Evolutionary conservation across 2,888 invertebrate genomes (phyloP).

Genomic region (Synanthedon andrenaeformis): DNA sequence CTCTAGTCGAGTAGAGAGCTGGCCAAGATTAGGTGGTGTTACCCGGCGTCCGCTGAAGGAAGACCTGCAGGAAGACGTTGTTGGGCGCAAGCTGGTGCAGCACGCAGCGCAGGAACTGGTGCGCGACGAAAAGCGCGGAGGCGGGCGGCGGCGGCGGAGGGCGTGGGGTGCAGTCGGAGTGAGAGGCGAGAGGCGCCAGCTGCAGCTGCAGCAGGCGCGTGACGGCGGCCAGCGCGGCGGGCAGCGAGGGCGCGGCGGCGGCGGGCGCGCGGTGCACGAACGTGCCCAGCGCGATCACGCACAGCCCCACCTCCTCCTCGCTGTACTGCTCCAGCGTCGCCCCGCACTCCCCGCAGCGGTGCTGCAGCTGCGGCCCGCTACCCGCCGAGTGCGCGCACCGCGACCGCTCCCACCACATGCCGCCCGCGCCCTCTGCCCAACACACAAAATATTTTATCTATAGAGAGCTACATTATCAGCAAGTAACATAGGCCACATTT

Average conservation of each 20-base stretch:
- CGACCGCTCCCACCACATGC: slow-evolving; percentile 28
- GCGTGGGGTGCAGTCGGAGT: slow-evolving; percentile 86
- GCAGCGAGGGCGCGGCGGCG: slow-evolving; percentile 92
- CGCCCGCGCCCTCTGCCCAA: slow-evolving; percentile 11
- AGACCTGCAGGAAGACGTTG: slow-evolving; percentile 96
- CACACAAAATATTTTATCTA: too few relatives aligned
- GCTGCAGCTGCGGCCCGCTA: slow-evolving; percentile 58
- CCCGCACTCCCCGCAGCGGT: slow-evolving; percentile 80
- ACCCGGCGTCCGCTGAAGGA: slow-evolving; percentile 91
- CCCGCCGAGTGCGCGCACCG: slow-evolving; percentile 33
- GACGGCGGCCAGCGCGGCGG: slow-evolving; percentile 81
- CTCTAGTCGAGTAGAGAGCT: too few relatives aligned
- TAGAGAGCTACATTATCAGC: too few relatives aligned
- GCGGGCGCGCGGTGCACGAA: slow-evolving; percentile 97
- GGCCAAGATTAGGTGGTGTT: slow-evolving; percentile 4
- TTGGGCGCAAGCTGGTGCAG: slow-evolving; percentile 97
- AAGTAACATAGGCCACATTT: too few relatives aligned
- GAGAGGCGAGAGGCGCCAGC: slow-evolving; percentile 88
- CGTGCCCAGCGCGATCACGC: slow-evolving; percentile 93
- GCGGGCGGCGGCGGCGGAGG: slow-evolving; percentile 94
- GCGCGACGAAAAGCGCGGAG: slow-evolving; percentile 94
- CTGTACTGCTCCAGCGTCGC: slow-evolving; percentile 91
- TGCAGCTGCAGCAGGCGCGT: slow-evolving; percentile 61
- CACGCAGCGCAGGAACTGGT: slow-evolving; percentile 96
- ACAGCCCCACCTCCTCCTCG: slow-evolving; percentile 95